A percentile compares a stretch with the other conserved stretches of the same genome.
Evolutionary conservation across 2,797 vertebrate species (phyloP).

Genomic region (Mareca strepera): DNA sequence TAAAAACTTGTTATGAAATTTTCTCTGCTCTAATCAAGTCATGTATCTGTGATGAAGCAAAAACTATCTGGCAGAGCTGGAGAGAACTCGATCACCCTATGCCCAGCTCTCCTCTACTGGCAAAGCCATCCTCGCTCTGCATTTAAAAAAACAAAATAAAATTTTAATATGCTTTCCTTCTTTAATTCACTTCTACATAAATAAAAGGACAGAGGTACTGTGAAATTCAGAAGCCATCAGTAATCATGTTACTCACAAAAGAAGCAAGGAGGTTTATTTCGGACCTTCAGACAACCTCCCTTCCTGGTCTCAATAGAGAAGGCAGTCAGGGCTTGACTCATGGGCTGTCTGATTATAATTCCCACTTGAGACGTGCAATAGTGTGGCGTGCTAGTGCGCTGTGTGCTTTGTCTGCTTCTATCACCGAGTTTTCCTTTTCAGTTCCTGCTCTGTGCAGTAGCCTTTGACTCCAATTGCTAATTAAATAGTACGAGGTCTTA

Average conservation of each 20-base stretch:
- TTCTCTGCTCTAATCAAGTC: neutral
- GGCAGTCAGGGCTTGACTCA: neutral
- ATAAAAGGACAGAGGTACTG: neutral
- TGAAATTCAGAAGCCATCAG: neutral
- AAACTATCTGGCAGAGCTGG: neutral
- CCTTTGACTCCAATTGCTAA: neutral
- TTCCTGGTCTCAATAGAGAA: neutral
- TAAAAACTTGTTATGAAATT: neutral
- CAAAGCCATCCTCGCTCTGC: neutral
- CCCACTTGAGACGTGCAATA: neutral
- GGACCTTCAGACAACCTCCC: neutral
- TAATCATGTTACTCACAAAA: neutral
- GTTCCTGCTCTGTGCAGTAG: neutral
- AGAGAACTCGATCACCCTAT: fast-evolving
- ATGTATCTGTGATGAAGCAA: neutral
- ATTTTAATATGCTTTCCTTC: neutral
- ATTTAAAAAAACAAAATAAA: neutral
- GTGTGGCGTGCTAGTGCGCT: neutral
- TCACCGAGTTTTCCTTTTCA: neutral
- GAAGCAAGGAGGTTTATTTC: neutral
- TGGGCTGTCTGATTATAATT: neutral
- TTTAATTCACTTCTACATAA: neutral
- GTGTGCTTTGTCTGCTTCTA: neutral
- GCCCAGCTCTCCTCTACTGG: neutral
- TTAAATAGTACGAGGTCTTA: neutral